Evolutionary conservation across 2,797 vertebrate genomes (phyloP), one percentile per base, ranked within the genome.

Genomic region (Acanthornis magna): DNA sequence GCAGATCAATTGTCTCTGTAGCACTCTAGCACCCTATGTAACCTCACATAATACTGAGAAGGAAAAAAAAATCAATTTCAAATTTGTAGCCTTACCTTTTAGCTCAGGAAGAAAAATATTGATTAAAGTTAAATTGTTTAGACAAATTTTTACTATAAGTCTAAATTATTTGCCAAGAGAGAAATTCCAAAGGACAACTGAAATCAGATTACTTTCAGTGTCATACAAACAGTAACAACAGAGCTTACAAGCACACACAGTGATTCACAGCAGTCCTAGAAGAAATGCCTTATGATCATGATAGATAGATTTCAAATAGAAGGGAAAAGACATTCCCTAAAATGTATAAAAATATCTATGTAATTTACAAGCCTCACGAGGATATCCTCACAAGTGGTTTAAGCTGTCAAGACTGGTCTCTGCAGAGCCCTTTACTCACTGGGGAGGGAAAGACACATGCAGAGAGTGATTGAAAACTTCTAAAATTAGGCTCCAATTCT

Each of bases 51-150:
- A 84, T 25, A 93, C 5, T 71, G 38, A 70, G 38, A 65, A 23
- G 5, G 13, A 9, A 43, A 54, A 61, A 67, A 67, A 78, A 78
- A 54, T 22, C 51, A 47, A 19, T 78, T 66, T 90, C 40, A 51
- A 70, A 70, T 65, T 53, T 87, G 22, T 53, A 67, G n/a, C 32
- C 50, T 32, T 92, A 60, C 32, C 32, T 74, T 94, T 27, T 72
- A 88, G 27, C 47, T 84, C 7, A 6, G 25, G 29, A 79, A 66
- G 66, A 32, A 89, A 91, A 93, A 82, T 80, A 89, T 55, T 78
- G 71, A 87, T 95, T 90, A 88, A 88, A 91, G 25, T 18, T 82
- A 85, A 91, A 95, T 88, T 94, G 18, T 91, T 95, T 77, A 60
- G 89, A 85, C 61, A 83, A 92, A 57, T 29, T 89, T 89, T 90